Evolutionary conservation across 2,797 vertebrate species (phyloP).

Genomic region (Oophaga sylvatica): DNA sequence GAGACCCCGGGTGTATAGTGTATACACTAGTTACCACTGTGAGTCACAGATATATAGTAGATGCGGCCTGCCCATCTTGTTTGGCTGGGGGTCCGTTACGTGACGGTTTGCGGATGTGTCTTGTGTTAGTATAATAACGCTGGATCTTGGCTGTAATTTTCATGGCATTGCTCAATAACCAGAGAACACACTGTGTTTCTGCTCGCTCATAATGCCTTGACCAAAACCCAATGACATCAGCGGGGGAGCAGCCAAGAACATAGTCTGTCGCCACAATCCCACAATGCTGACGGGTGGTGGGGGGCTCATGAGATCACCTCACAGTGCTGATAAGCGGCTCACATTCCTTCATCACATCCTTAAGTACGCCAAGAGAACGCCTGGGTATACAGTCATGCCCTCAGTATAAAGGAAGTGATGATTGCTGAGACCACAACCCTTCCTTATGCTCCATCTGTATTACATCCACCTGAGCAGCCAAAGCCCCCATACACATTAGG

Average conservation of each 20-base stretch:
- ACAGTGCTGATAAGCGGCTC: neutral
- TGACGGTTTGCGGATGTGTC: neutral
- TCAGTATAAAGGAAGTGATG: too few species aligned
- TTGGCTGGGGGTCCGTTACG: neutral
- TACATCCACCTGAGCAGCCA: too few species aligned
- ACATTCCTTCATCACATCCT: neutral
- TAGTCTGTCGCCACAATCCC: neutral
- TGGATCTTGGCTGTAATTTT: neutral
- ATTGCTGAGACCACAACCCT: too few species aligned
- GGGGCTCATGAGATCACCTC: neutral
- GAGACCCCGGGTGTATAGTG: too few species aligned
- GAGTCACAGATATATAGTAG: neutral
- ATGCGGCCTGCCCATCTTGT: neutral
- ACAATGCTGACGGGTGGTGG: neutral
- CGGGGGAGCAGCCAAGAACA: neutral
- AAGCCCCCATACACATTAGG: too few species aligned
- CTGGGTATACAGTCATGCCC: neutral
- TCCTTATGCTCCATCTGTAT: too few species aligned
- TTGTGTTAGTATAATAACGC: neutral
- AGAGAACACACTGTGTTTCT: neutral
- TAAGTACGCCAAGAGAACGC: neutral
- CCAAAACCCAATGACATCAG: conserved; percentile 8
- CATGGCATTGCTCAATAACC: neutral
- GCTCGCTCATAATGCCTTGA: neutral
- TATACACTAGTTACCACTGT: too few species aligned